phyloP scores from a whole-genome alignment of 64 coral and sea anemone genomes.

The Orbicella faveolata region DNA sequence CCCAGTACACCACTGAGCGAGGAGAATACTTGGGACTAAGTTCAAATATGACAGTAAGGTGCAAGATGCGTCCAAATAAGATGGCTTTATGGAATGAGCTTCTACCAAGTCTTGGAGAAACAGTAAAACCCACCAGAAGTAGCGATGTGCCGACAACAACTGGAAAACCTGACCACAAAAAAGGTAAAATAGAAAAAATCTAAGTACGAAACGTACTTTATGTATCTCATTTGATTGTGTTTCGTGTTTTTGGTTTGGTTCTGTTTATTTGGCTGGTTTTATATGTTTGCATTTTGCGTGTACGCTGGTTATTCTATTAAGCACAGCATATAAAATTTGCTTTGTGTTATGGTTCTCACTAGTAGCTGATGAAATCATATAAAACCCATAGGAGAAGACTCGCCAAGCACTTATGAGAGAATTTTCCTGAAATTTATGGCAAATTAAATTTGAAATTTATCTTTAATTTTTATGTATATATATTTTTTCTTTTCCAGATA shows the following conservation, averaged over 20 bases:
- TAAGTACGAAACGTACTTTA: no score
- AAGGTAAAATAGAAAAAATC: neutral
- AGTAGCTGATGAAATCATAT: no score
- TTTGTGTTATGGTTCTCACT: no score
- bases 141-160: neutral
- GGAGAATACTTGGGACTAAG: conserved; percentile 1
- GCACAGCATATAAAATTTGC: no score
- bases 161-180: neutral
- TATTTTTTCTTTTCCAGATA: no score
- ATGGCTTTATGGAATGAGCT: conserved; percentile 60
- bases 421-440: no score
- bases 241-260: no score
- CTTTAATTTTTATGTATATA: neutral
- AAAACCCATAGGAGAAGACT: neutral
- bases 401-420: neutral
- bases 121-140: neutral
- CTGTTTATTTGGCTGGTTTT: no score
- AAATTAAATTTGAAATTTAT: no score
- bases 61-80: conserved; percentile 32
- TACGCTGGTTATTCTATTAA: no score
- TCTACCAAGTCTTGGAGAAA: neutral
- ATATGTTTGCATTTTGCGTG: no score
- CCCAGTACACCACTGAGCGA: neutral
- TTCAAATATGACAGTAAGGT: neutral
- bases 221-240: no score